A percentile compares a stretch with the other conserved stretches of the same genome.
Conservation (phyloP, 2,113 vertebrate genomes). For the Heterochromis multidens region DNA sequence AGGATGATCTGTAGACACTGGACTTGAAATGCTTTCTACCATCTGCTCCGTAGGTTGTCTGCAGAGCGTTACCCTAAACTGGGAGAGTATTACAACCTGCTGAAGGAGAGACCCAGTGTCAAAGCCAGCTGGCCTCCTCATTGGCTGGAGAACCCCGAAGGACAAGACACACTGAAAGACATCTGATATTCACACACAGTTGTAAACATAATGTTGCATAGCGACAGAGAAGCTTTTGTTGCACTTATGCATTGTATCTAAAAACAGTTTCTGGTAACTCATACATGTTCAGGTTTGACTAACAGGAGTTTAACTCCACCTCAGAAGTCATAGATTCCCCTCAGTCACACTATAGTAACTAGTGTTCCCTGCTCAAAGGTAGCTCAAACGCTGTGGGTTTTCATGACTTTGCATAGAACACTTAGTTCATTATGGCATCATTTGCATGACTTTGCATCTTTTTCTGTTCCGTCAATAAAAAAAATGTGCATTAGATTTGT, state of each 20-base stretch:
- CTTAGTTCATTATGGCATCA: not conserved
- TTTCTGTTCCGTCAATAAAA: not conserved
- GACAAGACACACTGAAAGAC: too few relatives aligned
- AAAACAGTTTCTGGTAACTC: not conserved
- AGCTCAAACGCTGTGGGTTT: not conserved
- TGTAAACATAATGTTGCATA: not conserved
- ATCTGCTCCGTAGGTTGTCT: too few relatives aligned
- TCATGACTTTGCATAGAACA: not conserved
- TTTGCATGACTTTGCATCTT: rapidly evolving
- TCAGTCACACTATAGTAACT: not conserved
- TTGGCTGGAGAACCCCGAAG: too few relatives aligned
- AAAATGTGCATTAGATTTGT: not conserved
- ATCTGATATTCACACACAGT: too few relatives aligned
- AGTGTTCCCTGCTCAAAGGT: not conserved
- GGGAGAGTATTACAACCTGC: too few relatives aligned
- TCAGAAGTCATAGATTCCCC: too few relatives aligned
- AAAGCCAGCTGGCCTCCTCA: too few relatives aligned
- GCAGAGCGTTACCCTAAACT: too few relatives aligned
- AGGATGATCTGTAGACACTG: too few relatives aligned
- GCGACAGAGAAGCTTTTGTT: not conserved
- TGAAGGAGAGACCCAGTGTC: too few relatives aligned
- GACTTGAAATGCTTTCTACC: too few relatives aligned
- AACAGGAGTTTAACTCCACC: not conserved
- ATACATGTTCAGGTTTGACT: not conserved
- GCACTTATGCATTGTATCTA: not conserved